Percentiles rank a stretch among this genome's conserved stretches.
Conservation (phyloP, 1,140 invertebrate genomes). For the Macrobrachium nipponense region DNA sequence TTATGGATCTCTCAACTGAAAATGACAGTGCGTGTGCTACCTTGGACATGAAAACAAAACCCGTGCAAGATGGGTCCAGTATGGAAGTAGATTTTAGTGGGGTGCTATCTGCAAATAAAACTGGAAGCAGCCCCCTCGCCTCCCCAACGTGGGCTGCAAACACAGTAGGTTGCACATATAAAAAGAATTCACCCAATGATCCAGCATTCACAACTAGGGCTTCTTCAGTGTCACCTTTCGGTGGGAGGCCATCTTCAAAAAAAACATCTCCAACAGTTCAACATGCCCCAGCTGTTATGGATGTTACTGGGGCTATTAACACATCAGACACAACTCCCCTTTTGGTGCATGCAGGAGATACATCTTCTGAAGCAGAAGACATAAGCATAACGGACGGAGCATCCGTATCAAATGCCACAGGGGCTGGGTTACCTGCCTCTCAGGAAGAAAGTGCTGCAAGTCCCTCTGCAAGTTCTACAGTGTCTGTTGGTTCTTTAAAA, state of each 20-base stretch:
- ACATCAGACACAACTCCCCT: constrained; percentile 34
- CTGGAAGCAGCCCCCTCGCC: constrained; percentile 35
- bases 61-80: neutral
- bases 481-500: too few species aligned
- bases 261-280: constrained; percentile 38
- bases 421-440: neutral
- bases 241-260: constrained; percentile 5
- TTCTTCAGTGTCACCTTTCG: neutral
- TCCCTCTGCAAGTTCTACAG: neutral
- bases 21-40: constrained; percentile 21
- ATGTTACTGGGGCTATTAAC: constrained; percentile 9
- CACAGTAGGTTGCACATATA: constrained; percentile 30
- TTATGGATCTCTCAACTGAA: constrained; percentile 56
- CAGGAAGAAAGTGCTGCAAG: neutral
- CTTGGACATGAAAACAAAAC: neutral
- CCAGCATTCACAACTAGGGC: neutral
- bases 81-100: constrained; percentile 46
- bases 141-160: constrained; percentile 52
- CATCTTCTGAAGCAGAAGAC: constrained; percentile 9
- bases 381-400: constrained; percentile 35
- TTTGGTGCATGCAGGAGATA: constrained; percentile 11
- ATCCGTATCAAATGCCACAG: constrained; percentile 1
- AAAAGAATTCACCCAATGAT: neutral
- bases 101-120: constrained; percentile 10
- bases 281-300: constrained; percentile 42